Base-by-base conservation (phyloP, 1,140 invertebrate genomes). In the Medauroidea extradentata region DNA sequence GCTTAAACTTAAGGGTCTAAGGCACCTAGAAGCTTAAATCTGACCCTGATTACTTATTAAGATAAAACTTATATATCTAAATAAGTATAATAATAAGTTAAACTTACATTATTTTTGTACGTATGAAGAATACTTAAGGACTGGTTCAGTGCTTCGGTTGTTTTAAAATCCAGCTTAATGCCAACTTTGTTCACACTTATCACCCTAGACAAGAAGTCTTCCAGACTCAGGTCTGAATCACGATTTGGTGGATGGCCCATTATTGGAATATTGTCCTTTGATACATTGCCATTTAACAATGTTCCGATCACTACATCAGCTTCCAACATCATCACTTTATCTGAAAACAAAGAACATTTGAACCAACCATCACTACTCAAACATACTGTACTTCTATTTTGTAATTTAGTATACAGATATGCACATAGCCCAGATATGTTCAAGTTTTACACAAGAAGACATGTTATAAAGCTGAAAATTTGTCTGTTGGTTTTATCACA, bases 141-240 rank as follows among this genome's bases (percentile, higher is more conserved):
- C 13, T 78, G 77, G 53, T 86, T 80, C 61, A 93, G 89, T 9
- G 87, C 89, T 53, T 90, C 86, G 21, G 87, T 86, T 0, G 81
- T 82, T 72, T 95, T 95, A 65, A 97, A 94, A 70, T 96, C 91
- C 1, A 96, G 75, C 71, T 96, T 96, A 2, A 94, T 83, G 1
- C 92, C 93, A 67, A 87, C 88, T 72, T 70, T 63, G 66, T 70
- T 59, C 58, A 67, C 84, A 79, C 60, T 72, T 2, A 79, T 69
- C 7, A 88, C 82, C 16, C 74, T 73, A 8, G 74, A 62, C 1
- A 96, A 67, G 74, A 94, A 96, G 3, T 85, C 78, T 7, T 85
- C 78, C 1, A 96, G 75, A 4, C 85, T 83, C 2, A 96, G 74
- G 71, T 96, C 90, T 2, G 90, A 92, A 34, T 34, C 29, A 1